Evolutionary conservation across 2,888 invertebrate genomes (phyloP).

Genomic region (Ectemnius continuus): DNA sequence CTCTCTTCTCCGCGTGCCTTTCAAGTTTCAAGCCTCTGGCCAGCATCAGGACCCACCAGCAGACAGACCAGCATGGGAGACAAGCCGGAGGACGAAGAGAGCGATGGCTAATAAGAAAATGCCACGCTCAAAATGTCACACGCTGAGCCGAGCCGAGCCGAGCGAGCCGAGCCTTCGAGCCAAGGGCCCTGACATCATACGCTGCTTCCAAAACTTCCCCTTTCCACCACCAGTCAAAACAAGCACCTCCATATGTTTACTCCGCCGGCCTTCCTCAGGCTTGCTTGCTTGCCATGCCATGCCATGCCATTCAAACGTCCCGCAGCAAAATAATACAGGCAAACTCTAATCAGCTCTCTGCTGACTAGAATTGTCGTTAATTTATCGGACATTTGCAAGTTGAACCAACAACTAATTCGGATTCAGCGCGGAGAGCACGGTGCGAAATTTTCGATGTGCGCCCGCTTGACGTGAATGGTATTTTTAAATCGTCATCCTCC

Average conservation of each 20-base stretch:
- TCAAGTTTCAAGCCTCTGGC: constrained; percentile 2
- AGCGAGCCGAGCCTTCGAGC: constrained; percentile 26
- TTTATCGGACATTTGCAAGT: too few species aligned
- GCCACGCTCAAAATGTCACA: constrained; percentile 66
- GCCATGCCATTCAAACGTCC: too few species aligned
- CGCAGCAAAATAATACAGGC: too few species aligned
- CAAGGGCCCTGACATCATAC: constrained; percentile 57
- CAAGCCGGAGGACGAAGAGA: constrained; percentile 27
- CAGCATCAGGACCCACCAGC: constrained; percentile 3
- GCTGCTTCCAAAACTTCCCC: constrained; percentile 41
- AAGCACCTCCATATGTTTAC: neutral
- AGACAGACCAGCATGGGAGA: constrained; percentile 16
- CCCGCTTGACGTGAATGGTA: too few species aligned
- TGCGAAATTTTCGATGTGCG: too few species aligned
- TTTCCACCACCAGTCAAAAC: constrained; percentile 32
- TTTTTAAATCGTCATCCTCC: too few species aligned
- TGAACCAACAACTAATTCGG: too few species aligned
- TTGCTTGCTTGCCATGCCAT: too few species aligned
- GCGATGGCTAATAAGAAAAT: constrained; percentile 56
- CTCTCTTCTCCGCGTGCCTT: constrained; percentile 4
- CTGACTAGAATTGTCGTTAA: too few species aligned
- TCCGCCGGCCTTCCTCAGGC: too few species aligned
- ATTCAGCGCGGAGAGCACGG: too few species aligned
- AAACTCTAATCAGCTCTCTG: too few species aligned
- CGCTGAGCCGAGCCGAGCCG: constrained; percentile 49